phyloP scores from a whole-genome alignment of 2,113 vertebrate genomes.

The Microtus oregoni region DNA sequence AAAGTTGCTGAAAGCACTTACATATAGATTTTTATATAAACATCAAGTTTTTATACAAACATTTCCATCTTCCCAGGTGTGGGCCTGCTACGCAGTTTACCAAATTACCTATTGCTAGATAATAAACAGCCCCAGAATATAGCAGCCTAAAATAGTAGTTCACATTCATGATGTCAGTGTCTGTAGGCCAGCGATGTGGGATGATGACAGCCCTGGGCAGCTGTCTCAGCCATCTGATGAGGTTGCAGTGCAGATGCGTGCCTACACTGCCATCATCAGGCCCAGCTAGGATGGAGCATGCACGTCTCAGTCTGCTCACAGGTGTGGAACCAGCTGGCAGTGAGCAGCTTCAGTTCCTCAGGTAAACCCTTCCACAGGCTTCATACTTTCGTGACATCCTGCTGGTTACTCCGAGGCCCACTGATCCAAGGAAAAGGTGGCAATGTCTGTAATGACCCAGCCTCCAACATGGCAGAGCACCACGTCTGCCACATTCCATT shows the following conservation, averaged over 20 bases:
- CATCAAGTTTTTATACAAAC: not conserved
- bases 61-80: not conserved
- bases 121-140: not conserved
- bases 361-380: not conserved
- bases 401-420: not conserved
- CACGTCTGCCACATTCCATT: constrained; percentile 22
- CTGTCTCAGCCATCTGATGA: not conserved
- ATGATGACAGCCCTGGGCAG: not conserved
- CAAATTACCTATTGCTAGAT: not conserved
- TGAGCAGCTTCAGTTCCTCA: not conserved
- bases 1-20: constrained; percentile 22
- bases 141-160: not conserved
- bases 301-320: not conserved
- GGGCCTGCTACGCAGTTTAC: not conserved
- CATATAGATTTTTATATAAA: not conserved
- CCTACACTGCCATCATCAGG: not conserved
- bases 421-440: not conserved
- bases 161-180: not conserved
- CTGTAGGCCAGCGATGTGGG: not conserved
- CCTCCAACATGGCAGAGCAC: not conserved
- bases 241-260: not conserved
- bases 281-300: not conserved
- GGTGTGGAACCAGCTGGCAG: not conserved
- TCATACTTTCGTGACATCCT: not conserved
- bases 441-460: not conserved